phyloP scores from a whole-genome alignment of 2,797 vertebrate species.

The Eulemur mongoz region DNA sequence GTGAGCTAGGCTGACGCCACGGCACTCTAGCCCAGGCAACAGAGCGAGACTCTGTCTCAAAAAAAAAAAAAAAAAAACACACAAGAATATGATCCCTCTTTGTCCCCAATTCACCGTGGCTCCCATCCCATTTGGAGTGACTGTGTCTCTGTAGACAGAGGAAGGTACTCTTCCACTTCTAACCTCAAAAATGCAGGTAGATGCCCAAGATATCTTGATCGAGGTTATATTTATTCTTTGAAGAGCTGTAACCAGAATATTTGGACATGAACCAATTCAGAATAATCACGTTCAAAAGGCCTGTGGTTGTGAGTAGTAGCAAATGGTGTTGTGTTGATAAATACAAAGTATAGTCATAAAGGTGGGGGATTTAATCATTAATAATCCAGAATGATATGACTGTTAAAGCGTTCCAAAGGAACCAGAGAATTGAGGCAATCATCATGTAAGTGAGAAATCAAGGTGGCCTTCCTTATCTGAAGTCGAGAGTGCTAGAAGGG shows the following conservation, averaged over 20 bases:
- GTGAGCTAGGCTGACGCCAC: no score
- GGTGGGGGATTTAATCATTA: neutral
- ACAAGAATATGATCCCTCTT: no score
- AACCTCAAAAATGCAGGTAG: neutral
- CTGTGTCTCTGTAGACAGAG: neutral
- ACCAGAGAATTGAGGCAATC: neutral
- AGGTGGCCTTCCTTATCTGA: neutral
- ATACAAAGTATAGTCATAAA: neutral
- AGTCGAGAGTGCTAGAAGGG: neutral
- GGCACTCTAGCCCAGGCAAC: no score
- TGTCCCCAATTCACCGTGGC: neutral
- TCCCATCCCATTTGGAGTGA: neutral
- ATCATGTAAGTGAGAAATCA: neutral
- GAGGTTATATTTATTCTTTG: slow-evolving; percentile 4
- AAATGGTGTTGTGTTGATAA: neutral
- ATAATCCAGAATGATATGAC: neutral
- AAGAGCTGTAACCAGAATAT: neutral
- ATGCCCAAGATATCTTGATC: neutral
- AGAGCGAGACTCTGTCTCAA: no score
- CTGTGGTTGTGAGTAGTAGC: neutral
- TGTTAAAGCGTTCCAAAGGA: slow-evolving; percentile 1
- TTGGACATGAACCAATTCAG: neutral
- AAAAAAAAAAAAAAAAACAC: no score
- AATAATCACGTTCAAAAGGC: neutral
- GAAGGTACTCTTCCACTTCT: neutral